phyloP scores from a whole-genome alignment of 2,797 vertebrate species.

The Sylvia borin region DNA sequence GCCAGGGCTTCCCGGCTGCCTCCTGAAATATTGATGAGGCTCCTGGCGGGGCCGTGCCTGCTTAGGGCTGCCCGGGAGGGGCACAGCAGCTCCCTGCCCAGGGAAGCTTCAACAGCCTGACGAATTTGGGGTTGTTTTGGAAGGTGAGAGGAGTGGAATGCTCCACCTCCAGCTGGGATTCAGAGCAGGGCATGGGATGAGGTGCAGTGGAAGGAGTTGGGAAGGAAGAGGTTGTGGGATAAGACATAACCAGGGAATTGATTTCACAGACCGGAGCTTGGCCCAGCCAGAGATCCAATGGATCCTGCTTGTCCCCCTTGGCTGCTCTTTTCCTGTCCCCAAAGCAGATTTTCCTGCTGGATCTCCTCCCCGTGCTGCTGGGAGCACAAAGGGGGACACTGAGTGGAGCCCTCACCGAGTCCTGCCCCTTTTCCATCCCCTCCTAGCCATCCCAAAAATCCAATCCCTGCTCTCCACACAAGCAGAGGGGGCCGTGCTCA shows the following conservation, averaged over 20 bases:
- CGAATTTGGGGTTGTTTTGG: rapidly evolving
- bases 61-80: background rate
- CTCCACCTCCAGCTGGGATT: background rate
- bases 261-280: background rate
- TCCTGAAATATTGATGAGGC: constrained; percentile 45
- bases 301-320: background rate
- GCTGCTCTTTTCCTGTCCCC: background rate
- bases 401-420: background rate
- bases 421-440: background rate
- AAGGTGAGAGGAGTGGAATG: rapidly evolving
- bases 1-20: background rate
- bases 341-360: background rate
- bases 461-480: rapidly evolving
- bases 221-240: background rate
- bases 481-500: background rate
- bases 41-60: background rate
- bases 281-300: background rate
- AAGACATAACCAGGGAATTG: background rate
- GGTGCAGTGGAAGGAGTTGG: background rate
- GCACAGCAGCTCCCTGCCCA: background rate
- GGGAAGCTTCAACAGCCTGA: background rate
- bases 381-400: background rate
- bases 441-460: background rate
- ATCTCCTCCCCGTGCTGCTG: background rate
- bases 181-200: background rate